These are phyloP conservation scores for Camponotus pennsylvanicus DNA, from an alignment of 1,140 invertebrate species.

Conservation along the genomic window DNA sequence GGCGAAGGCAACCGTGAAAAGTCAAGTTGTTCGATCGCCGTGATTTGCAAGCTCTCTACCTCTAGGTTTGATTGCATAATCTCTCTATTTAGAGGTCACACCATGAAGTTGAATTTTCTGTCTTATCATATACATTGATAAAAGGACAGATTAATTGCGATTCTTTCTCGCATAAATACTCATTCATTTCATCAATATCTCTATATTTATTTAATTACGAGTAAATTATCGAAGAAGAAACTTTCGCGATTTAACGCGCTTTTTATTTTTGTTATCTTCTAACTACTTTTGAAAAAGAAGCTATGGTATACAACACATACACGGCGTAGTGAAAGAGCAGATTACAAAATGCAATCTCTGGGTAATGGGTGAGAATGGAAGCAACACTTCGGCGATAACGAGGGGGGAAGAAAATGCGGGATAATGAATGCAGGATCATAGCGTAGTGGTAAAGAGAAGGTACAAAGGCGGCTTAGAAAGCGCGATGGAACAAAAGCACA, in stretches of 20 bases:
- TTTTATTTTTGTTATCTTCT: conserved; percentile 41
- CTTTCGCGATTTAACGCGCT: background rate
- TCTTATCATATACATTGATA: background rate
- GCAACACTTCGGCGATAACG: conserved; percentile 40
- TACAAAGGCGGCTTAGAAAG: conserved; percentile 77
- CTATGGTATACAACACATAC: conserved; percentile 57
- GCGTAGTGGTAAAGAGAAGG: conserved; percentile 70
- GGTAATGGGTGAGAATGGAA: conserved; percentile 68
- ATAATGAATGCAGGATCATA: conserved; percentile 77
- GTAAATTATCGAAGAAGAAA: background rate
- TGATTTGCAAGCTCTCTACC: conserved; percentile 56
- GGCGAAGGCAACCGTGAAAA: conserved; percentile 37
- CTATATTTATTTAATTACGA: background rate
- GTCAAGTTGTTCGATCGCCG: conserved; percentile 68
- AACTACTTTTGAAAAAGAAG: conserved; percentile 36
- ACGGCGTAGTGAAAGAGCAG: conserved; percentile 57
- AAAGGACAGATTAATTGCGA: background rate
- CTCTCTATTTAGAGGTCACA: conserved; percentile 29
- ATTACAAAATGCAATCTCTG: conserved; percentile 77
- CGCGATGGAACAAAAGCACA: conserved; percentile 76
- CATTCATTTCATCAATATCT: conserved; percentile 17
- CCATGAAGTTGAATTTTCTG: conserved; percentile 1
- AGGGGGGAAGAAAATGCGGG: conserved; percentile 32
- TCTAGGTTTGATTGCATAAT: conserved; percentile 54
- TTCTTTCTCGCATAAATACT: background rate